Percentiles rank a stretch among this genome's conserved stretches.
Evolutionary conservation across 1,140 invertebrate species (phyloP).

Genomic region (Philotrypesis tridentata): DNA sequence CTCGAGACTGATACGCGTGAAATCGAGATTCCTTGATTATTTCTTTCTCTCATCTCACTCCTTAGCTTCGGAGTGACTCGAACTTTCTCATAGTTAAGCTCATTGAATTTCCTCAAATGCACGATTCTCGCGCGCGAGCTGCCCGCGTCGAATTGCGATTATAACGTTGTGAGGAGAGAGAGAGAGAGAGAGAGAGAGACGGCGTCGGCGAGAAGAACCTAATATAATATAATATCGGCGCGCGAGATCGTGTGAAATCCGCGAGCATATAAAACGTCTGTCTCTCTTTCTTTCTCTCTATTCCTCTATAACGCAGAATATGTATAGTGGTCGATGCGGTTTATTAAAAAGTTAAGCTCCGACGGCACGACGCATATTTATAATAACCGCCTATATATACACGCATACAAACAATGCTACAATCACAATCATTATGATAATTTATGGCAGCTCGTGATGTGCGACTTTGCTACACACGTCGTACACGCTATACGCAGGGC

Average conservation of each 20-base stretch:
- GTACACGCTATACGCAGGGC: not conserved
- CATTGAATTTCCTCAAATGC: slow-evolving; percentile 18
- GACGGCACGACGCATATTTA: not conserved
- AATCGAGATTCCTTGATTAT: too few species aligned
- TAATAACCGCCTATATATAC: too few species aligned
- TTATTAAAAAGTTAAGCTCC: not conserved
- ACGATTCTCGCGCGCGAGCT: not conserved
- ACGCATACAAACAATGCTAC: slow-evolving; percentile 31
- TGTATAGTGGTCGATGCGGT: not conserved
- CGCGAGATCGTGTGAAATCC: slow-evolving; percentile 26
- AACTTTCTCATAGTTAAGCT: slow-evolving; percentile 1
- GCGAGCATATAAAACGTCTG: too few species aligned
- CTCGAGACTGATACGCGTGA: too few species aligned
- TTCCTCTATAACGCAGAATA: too few species aligned
- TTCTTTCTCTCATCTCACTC: not conserved
- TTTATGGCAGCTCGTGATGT: slow-evolving; percentile 24
- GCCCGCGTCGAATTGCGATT: not conserved
- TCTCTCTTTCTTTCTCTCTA: too few species aligned
- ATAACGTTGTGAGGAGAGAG: too few species aligned
- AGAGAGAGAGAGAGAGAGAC: too few species aligned
- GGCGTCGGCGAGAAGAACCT: not conserved
- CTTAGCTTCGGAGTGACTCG: too few species aligned
- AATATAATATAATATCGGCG: not conserved
- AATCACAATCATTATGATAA: slow-evolving; percentile 19
- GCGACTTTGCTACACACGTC: too few species aligned